Conservation (phyloP, 2,888 invertebrate genomes). For the Epicampocera succincta region DNA sequence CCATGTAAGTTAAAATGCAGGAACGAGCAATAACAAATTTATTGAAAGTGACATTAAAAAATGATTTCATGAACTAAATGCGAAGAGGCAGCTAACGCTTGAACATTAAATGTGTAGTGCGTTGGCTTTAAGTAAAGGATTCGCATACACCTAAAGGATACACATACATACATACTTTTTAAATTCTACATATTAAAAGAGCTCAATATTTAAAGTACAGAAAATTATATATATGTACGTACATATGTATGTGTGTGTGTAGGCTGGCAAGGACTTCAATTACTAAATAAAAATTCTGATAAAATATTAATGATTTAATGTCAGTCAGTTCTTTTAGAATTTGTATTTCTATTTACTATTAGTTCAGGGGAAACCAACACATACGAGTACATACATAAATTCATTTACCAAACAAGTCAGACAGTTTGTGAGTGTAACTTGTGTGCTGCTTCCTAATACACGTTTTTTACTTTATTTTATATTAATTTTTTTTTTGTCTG, state of each 20-base stretch:
- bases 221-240: background rate
- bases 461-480: too few species aligned
- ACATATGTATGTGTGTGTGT: background rate
- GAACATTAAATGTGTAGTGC: background rate
- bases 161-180: background rate
- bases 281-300: constrained; percentile 71
- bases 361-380: background rate
- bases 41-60: constrained; percentile 53
- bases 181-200: background rate
- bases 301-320: constrained; percentile 79
- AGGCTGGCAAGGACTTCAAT: constrained; percentile 48
- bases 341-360: background rate
- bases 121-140: too few species aligned
- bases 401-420: background rate
- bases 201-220: background rate
- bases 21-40: constrained; percentile 38
- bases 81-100: background rate
- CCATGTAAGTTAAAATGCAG: constrained; percentile 17
- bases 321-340: constrained; percentile 62
- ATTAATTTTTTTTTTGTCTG: too few species aligned
- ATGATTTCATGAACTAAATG: constrained; percentile 51
- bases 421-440: constrained; percentile 32
- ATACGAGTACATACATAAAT: background rate
- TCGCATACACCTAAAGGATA: background rate
- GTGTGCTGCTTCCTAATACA: constrained; percentile 4